Conservation (phyloP, 2,113 vertebrate genomes). For the Ptyas mucosa region DNA sequence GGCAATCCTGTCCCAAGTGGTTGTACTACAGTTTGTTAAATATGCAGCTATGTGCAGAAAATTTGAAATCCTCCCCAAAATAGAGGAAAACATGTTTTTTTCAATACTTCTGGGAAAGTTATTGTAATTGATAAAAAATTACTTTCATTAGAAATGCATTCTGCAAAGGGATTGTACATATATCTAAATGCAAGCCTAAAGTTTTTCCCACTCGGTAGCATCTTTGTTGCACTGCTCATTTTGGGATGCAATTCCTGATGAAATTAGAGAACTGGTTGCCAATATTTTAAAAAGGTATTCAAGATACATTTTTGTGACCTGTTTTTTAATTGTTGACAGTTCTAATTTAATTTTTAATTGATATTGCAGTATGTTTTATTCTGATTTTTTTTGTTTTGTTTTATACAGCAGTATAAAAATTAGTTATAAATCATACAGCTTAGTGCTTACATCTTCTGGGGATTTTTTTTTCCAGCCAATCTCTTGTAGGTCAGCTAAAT, state of each 20-base stretch:
- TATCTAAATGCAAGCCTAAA: not conserved
- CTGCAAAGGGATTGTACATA: not conserved
- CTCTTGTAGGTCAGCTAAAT: not conserved
- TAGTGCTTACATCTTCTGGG: not conserved
- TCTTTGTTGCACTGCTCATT: not conserved
- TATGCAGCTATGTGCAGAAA: not conserved
- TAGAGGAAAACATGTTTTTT: not conserved
- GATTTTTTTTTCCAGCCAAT: not conserved
- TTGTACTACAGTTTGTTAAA: not conserved
- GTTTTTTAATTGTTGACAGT: not conserved
- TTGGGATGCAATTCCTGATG: not conserved
- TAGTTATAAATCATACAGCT: not conserved
- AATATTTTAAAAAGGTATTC: not conserved
- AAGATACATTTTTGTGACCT: not conserved
- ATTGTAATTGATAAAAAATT: not conserved
- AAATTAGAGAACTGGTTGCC: not conserved
- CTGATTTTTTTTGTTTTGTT: not conserved
- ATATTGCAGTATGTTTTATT: not conserved
- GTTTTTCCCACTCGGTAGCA: not conserved
- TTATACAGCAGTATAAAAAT: not conserved
- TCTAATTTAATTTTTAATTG: not conserved
- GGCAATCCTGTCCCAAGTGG: not conserved
- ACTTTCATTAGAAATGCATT: not conserved
- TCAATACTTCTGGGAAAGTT: not conserved
- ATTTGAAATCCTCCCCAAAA: not conserved